phyloP scores from a whole-genome alignment of 2,888 invertebrate species.

The Clistopyga incitator region DNA sequence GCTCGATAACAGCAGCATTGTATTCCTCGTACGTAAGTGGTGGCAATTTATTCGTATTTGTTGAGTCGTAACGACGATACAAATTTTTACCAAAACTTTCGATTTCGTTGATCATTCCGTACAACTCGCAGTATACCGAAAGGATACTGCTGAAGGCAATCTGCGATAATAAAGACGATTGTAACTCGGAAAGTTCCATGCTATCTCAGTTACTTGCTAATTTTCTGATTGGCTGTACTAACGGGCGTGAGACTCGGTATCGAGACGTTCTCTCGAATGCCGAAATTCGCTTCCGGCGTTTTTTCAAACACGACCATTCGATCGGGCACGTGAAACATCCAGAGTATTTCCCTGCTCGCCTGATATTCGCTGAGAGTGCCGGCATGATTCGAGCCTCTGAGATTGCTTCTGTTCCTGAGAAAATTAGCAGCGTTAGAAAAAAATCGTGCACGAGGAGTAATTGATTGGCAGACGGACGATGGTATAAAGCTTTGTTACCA shows the following conservation, averaged over 20 bases:
- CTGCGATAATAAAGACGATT: constrained; percentile 68
- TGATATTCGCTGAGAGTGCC: constrained; percentile 81
- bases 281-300: constrained; percentile 70
- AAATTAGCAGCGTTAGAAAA: not conserved
- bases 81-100: constrained; percentile 82
- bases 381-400: constrained; percentile 68
- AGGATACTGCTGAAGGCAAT: constrained; percentile 79
- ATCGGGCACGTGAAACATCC: constrained; percentile 80
- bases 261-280: constrained; percentile 76
- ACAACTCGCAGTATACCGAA: constrained; percentile 76
- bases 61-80: constrained; percentile 67
- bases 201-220: not conserved
- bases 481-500: constrained; percentile 77
- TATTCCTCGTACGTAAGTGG: constrained; percentile 85
- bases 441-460: not conserved
- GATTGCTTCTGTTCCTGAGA: constrained; percentile 74
- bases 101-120: constrained; percentile 80
- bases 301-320: constrained; percentile 77
- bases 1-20: constrained; percentile 82
- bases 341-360: constrained; percentile 80
- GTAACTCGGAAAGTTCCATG: constrained; percentile 1
- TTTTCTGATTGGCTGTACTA: constrained; percentile 56
- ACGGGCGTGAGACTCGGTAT: constrained; percentile 81
- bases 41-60: constrained; percentile 71
- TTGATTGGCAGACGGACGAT: not conserved